Evolutionary conservation across 2,797 vertebrate genomes (phyloP).

Genomic region (Centropyge bicolor): DNA sequence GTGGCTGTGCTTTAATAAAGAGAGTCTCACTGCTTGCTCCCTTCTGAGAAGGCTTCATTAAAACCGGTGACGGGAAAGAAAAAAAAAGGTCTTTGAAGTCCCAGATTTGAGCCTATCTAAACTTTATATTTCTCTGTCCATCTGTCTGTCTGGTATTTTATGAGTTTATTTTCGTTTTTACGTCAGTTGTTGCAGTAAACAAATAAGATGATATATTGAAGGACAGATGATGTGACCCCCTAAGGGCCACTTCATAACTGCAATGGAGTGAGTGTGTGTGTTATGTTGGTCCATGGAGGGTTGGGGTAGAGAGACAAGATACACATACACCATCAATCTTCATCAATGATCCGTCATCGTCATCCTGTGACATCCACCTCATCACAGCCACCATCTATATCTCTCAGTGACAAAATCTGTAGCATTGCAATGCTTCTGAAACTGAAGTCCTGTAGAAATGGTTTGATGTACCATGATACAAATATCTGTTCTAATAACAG

Average conservation of each 20-base stretch:
- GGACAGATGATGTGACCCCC: constrained; percentile 60
- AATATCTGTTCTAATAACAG: not conserved
- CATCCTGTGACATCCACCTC: constrained; percentile 7
- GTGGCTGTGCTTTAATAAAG: constrained; percentile 79
- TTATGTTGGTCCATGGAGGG: constrained; percentile 18
- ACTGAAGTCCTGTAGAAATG: constrained; percentile 1
- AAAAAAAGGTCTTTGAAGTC: constrained; percentile 73
- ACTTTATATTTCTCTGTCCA: constrained; percentile 72
- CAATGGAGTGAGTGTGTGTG: constrained; percentile 7
- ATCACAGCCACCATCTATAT: constrained; percentile 15
- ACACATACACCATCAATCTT: constrained; percentile 29
- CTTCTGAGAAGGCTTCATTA: constrained; percentile 81
- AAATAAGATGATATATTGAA: constrained; percentile 60
- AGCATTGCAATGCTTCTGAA: not conserved
- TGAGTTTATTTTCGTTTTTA: constrained; percentile 62
- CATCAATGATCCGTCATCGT: constrained; percentile 28
- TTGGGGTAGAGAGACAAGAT: constrained; percentile 4
- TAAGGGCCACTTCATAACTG: constrained; percentile 53
- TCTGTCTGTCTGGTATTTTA: constrained; percentile 70
- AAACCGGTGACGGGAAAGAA: constrained; percentile 55
- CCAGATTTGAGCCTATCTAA: constrained; percentile 70
- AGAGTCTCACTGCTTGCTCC: constrained; percentile 71
- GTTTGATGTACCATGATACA: not conserved
- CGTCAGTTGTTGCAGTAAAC: constrained; percentile 49
- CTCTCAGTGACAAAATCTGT: not conserved